Evolutionary conservation across 2,797 vertebrate genomes (phyloP), one percentile per base, ranked within the genome.

Genomic region (Cryptoblepharus egeriae): DNA sequence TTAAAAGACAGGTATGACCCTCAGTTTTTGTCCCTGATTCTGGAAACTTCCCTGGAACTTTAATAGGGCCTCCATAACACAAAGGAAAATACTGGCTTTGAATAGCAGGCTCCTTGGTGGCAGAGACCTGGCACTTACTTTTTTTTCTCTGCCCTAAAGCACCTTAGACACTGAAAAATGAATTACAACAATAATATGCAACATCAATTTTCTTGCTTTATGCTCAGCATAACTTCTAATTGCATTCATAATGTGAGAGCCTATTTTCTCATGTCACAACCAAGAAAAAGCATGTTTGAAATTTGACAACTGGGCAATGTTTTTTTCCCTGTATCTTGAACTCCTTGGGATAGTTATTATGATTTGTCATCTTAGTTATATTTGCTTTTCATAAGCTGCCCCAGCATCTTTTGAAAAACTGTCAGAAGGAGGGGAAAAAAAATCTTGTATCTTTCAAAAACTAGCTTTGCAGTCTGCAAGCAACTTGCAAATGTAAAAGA

Each of bases 401-500:
- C 63, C 90, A 84, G 78, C 11, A 84, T 4, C 77, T 88, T 67
- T n/a, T 45, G 20, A 18, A 63, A 64, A 45, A 45, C 12, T 49
- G 28, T 18, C 26, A 83, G 82, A 84, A 80, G 81, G 88, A 88
- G 86, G 58, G n/a, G 77, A 39, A 84, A 52, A 37, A 82, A 85
- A 75, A 85, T 12, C 39, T 26, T 13, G 39, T 85, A 85, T 90
- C 85, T 39, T 28, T 83, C 58, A 85, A 83, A 89, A 86, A 76
- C 67, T 83, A 80, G 5, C 45, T 69, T 78, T 90, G 57, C 39
- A 81, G 60, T 35, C 82, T 89, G 89, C 85, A 88, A 91, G 82
- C 81, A 92, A 28, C 74, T 80, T 88, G 69, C 13, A 79, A 37
- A 87, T 45, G 58, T 93, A 85, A 88, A 89, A 94, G 82, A 79